Evolutionary conservation across 2,113 vertebrate genomes (phyloP).

Genomic region (Oceanites oceanicus): DNA sequence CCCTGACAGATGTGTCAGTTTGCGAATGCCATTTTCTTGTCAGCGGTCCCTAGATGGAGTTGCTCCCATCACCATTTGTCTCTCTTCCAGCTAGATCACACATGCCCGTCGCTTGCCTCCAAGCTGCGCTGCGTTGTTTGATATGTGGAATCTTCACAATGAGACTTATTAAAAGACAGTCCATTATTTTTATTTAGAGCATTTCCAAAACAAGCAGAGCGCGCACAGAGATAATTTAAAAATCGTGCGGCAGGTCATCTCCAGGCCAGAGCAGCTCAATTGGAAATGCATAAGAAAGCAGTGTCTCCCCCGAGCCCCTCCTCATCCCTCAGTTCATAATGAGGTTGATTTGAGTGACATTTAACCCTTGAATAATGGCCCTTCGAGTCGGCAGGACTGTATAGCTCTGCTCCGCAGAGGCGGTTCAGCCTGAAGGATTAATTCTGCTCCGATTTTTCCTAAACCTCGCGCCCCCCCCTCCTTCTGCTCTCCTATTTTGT

Average conservation of each 20-base stretch:
- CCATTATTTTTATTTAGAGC: constrained; percentile 86
- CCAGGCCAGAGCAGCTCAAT: constrained; percentile 77
- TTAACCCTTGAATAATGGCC: constrained; percentile 76
- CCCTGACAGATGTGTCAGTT: constrained; percentile 81
- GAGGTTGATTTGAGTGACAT: constrained; percentile 77
- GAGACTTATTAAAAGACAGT: constrained; percentile 86
- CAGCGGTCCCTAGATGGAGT: constrained; percentile 81
- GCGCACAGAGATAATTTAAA: constrained; percentile 76
- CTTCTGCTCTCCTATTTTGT: constrained; percentile 48
- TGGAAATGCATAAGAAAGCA: constrained; percentile 73
- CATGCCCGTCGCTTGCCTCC: constrained; percentile 79
- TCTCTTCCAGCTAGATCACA: constrained; percentile 82
- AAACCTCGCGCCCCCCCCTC: constrained; percentile 17
- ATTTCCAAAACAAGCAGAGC: constrained; percentile 81
- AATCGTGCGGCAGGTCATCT: constrained; percentile 75
- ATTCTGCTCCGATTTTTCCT: constrained; percentile 20
- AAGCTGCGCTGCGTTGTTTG: constrained; percentile 73
- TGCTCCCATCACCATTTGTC: constrained; percentile 80
- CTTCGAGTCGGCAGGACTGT: neutral
- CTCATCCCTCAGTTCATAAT: constrained; percentile 67
- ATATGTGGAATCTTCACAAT: constrained; percentile 83
- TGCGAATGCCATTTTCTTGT: constrained; percentile 78
- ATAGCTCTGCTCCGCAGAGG: neutral
- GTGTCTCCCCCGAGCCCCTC: constrained; percentile 58
- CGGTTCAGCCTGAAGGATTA: constrained; percentile 52